Base-by-base conservation (phyloP, 2,888 invertebrate species). In the Tortrix viridana region DNA sequence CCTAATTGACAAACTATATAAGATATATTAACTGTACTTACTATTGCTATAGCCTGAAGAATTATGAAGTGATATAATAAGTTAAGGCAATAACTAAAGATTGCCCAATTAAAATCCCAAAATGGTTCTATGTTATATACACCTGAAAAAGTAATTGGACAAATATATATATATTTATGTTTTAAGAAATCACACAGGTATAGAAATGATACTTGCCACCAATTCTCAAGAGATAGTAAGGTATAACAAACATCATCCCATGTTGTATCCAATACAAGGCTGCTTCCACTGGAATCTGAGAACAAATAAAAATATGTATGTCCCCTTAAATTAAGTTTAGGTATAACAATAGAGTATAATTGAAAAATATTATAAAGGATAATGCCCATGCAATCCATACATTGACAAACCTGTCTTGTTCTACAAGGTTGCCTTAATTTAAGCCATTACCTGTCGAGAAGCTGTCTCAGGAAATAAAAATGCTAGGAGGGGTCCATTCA, bases 191-290 rank as follows among this genome's bases (percentile, higher is more conserved):
- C 5, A 41, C 12, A 12, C 12, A 32, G 9, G 12, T 3, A 12
- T 32, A 12, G 12, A 12, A 3, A 12, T n/a, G 14, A 23, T 32
- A 84, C 90, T 86, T 93, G 97, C 98, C 98, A 93, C 97, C 97
- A 82, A 96, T 93, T 86, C 95, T 94, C 79, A 98, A 92, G 66
- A 99, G 94, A 88, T 98, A 98, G 87, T 97, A 96, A 70, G 98
- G 98, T 90, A 98, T 97, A 62, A 98, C 95, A 86, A 98, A 95
- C 95, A 99, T 98, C 93, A 98, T 94, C 70, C 96, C 95, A 92
- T 99, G 99, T 89, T 99, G 99, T 81, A 98, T 95, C 95, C 97
- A 99, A 88, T 99, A 99, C 63, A 97, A 94, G 69, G 97, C 96
- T 78, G 96, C 96, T 90, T 99, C 99, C 82, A 97, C 96, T 71